phyloP scores from a whole-genome alignment of 2,888 invertebrate species.

The Standfussiana lucernea region DNA sequence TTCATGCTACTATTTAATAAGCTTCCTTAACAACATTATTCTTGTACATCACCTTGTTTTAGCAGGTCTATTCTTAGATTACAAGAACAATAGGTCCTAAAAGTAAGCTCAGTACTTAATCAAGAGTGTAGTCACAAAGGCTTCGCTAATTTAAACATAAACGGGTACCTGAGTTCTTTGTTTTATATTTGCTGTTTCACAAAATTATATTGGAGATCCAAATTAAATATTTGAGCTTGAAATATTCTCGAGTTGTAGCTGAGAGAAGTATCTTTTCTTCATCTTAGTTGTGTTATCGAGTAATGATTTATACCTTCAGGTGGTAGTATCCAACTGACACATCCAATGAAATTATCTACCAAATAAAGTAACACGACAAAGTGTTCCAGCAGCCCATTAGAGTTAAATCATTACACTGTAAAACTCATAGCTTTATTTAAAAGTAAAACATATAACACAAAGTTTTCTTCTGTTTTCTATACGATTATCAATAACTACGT shows the following conservation, averaged over 20 bases:
- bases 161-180: slow-evolving; percentile 7
- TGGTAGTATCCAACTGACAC: too few species aligned
- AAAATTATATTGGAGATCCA: slow-evolving; percentile 8
- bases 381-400: background rate
- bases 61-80: slow-evolving; percentile 14
- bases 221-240: background rate
- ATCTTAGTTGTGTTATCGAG: background rate
- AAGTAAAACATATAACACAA: background rate
- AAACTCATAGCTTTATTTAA: background rate
- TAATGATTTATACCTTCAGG: background rate
- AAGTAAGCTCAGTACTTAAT: slow-evolving; percentile 37
- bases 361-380: background rate
- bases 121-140: slow-evolving; percentile 40
- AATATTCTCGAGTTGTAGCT: slow-evolving; percentile 2
- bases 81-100: slow-evolving; percentile 43
- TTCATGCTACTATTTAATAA: background rate
- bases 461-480: background rate
- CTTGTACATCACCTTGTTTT: slow-evolving; percentile 1
- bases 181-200: slow-evolving; percentile 19
- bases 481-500: background rate
- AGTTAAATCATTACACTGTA: background rate
- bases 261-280: background rate
- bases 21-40: background rate
- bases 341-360: too few species aligned
- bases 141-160: slow-evolving; percentile 47